Base-by-base conservation (phyloP, 2,888 invertebrate species). In the Anthophora plumipes region DNA sequence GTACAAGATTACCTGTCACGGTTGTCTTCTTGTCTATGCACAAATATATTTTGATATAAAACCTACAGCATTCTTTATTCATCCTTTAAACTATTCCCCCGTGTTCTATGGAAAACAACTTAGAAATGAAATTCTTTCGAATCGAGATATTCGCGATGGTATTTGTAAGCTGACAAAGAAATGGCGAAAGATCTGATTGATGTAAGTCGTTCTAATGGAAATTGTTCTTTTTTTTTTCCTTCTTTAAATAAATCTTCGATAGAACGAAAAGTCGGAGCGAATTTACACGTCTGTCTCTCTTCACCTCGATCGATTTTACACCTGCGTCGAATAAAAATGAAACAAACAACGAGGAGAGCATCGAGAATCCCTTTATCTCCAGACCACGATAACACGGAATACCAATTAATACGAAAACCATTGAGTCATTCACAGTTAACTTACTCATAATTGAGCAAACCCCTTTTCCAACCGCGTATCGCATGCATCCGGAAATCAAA, bases 1-100 rank as follows among this genome's bases (percentile, higher is more conserved):
- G 89, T 90, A 88, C 85, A 85, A 91, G 91, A 91, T 90, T 89
- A 91, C 88, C 84, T 88, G 84, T 89, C 90, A 92, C 90, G 90
- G 91, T 92, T 92, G 92, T 92, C 92, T 91, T 91, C 90, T 88
- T 88, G 87, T 88, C 87, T 91, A 92, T 91, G 92, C 92, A 93
- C 92, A 93, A 92, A 93, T 93, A 93, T 93, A 93, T 93, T 93
- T 93, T 92, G 93, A 93, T 93, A 93, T 92, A 92, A 93, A 92
- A 93, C 2, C n/a, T 2, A 61, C 17, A 4, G 20, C 54, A 41
- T 63, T 63, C 54, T 71, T 63, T 46, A 17, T 43, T 71, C 22
- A 11, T n/a, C 20, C 48, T n/a, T 12, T 31, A 4, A 31, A 31
- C 31, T n/a, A n/a, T n/a, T n/a, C n/a, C n/a, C n/a, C n/a, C n/a